A percentile compares a stretch with the other conserved stretches of the same genome.
These are phyloP conservation scores for Watersipora subatra DNA, from an alignment of 1,140 invertebrate species.

Conservation along the genomic window DNA sequence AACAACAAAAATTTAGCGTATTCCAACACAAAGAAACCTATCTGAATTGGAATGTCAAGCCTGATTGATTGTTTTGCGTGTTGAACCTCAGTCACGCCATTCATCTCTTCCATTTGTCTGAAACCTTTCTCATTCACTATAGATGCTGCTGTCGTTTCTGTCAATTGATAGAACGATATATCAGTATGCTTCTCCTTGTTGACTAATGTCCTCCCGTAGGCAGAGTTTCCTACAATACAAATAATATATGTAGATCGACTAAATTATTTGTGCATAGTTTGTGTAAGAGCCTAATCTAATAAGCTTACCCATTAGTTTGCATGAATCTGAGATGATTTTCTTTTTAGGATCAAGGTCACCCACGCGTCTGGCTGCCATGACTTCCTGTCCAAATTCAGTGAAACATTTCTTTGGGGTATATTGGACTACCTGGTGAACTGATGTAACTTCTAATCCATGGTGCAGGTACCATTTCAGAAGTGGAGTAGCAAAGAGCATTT, in stretches of 20 bases:
- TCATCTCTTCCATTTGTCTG: neutral
- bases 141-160: neutral
- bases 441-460: neutral
- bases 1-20: constrained; percentile 10
- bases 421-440: neutral
- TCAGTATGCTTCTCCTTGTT: constrained; percentile 4
- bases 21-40: constrained; percentile 10
- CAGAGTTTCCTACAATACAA: constrained; percentile 3
- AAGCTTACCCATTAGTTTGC: constrained; percentile 5
- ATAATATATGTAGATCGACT: neutral
- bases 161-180: neutral
- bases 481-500: neutral
- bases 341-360: constrained; percentile 11
- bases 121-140: neutral
- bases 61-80: constrained; percentile 6
- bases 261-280: too few relatives aligned
- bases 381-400: too few relatives aligned
- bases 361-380: constrained; percentile 12
- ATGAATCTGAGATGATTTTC: constrained; percentile 16
- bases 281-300: neutral
- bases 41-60: constrained; percentile 7
- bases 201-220: constrained; percentile 6
- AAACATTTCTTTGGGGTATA: neutral
- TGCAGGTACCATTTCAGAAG: constrained; percentile 3
- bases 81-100: constrained; percentile 9